phyloP scores from a whole-genome alignment of 2,888 invertebrate genomes.

The Dastarcus helophoroides region DNA sequence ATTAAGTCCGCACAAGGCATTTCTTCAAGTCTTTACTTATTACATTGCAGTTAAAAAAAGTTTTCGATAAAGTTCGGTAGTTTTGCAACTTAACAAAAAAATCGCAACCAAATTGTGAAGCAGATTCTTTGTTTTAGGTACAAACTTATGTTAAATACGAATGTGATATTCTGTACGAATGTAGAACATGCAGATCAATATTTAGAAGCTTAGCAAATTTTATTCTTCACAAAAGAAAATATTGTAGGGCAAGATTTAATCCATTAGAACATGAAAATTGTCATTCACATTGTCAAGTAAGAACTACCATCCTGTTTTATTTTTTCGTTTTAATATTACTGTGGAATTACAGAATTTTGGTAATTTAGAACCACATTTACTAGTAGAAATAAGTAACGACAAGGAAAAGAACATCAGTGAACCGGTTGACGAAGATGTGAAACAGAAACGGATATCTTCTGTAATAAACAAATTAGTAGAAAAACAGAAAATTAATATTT shows the following conservation, averaged over 20 bases:
- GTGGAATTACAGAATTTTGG: too few relatives aligned
- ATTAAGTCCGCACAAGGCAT: too few relatives aligned
- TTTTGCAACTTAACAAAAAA: too few relatives aligned
- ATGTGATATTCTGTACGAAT: slow-evolving; percentile 83
- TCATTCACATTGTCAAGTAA: slow-evolving; percentile 4
- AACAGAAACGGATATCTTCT: slow-evolving; percentile 9
- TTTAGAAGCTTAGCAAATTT: slow-evolving; percentile 82
- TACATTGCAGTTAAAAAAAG: too few relatives aligned
- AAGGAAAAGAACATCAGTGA: slow-evolving; percentile 4
- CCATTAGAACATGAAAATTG: slow-evolving; percentile 5
- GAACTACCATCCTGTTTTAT: not conserved
- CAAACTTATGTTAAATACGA: slow-evolving; percentile 65
- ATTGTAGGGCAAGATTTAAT: slow-evolving; percentile 52
- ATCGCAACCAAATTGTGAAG: too few relatives aligned
- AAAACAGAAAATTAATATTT: slow-evolving; percentile 23
- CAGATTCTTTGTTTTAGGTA: slow-evolving; percentile 45
- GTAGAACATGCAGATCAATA: slow-evolving; percentile 74
- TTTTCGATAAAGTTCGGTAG: too few relatives aligned
- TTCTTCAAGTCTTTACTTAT: too few relatives aligned
- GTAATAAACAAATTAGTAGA: slow-evolving; percentile 24
- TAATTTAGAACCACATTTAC: too few relatives aligned
- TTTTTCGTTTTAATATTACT: not conserved
- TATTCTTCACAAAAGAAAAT: slow-evolving; percentile 78
- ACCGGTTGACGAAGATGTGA: slow-evolving; percentile 5
- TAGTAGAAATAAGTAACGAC: too few relatives aligned